Base-by-base conservation (phyloP, 2,797 vertebrate species). In the Macrochelys suwanniensis region DNA sequence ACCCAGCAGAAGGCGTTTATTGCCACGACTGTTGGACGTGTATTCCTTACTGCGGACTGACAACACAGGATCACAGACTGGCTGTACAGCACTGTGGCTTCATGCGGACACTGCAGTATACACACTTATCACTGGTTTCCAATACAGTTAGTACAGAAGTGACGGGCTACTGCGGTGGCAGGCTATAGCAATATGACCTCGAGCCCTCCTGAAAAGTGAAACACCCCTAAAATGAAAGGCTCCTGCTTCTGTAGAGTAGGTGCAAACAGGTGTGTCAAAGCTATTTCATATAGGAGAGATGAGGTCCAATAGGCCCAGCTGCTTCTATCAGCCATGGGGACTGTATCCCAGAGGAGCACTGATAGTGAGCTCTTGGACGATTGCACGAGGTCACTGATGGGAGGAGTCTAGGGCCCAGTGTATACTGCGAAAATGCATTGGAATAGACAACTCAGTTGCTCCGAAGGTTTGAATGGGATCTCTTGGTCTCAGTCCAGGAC, bases 131-230 rank as follows among this genome's bases (percentile, higher is more conserved):
- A 7, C 61, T 65, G 33, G 19, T 4, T 65, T 33, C 61, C 33
- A 17, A 4, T 10, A 19, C 16, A 16, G 2, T n/a, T 19, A 19
- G 61, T 4, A 7, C 1, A n/a, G 61, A n/a, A 2, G 61, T 65
- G 61, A 17, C n/a, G 31, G 33, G 61, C 33, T 65, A n/a, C 33
- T 17, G 16, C 15, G 19, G 61, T 4, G 33, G 61, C 61, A n/a
- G 16, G 33, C 15, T 16, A n/a, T 19, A 31, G 33, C 16, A 65
- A 9, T 17, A 17, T 65, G 61, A n/a, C 61, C 61, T 65, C 16
- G 2, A 17, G 61, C 15, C 16, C 61, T 65, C 61, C 33, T 65
- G 61, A n/a, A 4, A 33, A 33, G 61, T 8, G 31, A 10, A 33
- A 16, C 61, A 33, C 31, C 61, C 61, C n/a, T 65, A 31, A n/a